Percentiles rank a stretch among this genome's conserved stretches.
phyloP scores from a whole-genome alignment of 2,113 vertebrate species.

The Neofelis nebulosa region DNA sequence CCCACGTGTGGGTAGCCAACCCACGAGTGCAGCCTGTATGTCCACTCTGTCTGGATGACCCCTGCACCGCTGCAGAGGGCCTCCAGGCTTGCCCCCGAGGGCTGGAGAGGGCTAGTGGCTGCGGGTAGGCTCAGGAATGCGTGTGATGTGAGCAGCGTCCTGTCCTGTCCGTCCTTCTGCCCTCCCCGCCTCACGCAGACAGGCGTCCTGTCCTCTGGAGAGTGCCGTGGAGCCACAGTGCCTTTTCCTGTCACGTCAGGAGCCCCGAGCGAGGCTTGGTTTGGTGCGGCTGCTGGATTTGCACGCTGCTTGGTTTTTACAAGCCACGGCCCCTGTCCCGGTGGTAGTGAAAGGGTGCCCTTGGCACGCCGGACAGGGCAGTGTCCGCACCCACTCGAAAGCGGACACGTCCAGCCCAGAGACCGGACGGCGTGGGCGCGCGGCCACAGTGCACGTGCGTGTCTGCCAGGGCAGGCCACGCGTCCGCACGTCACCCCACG shows the following conservation, averaged over 20 bases:
- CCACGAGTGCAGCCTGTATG: background rate
- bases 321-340: background rate
- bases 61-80: background rate
- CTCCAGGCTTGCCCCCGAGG: no score
- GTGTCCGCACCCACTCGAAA: rapidly evolving
- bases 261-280: rapidly evolving
- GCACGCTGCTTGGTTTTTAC: background rate
- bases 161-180: rapidly evolving
- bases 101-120: background rate
- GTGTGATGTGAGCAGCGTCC: background rate
- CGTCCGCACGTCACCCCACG: rapidly evolving
- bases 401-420: rapidly evolving
- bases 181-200: background rate
- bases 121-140: background rate
- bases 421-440: rapidly evolving
- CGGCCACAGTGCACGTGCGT: rapidly evolving
- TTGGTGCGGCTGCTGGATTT: rapidly evolving
- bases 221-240: rapidly evolving
- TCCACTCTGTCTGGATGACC: background rate
- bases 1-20: background rate
- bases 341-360: background rate
- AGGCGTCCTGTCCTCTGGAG: background rate
- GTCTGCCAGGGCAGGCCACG: rapidly evolving
- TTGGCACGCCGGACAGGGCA: background rate
- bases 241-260: background rate